phyloP scores from a whole-genome alignment of 2,888 invertebrate genomes.

The Agrochola litura region DNA sequence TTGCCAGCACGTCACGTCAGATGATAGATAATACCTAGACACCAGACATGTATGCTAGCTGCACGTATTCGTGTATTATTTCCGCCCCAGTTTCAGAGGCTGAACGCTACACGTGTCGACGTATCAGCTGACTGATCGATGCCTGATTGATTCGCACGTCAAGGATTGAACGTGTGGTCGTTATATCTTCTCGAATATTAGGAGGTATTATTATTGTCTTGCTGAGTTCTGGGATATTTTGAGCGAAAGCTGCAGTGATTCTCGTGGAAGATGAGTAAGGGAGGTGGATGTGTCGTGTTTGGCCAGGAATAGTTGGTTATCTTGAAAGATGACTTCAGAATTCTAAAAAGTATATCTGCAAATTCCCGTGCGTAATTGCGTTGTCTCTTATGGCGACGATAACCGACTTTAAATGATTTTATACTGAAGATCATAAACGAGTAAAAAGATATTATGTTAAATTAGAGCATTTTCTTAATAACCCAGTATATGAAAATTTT shows the following conservation, averaged over 20 bases:
- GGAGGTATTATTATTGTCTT: not conserved
- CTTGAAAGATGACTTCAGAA: not conserved
- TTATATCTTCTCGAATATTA: constrained; percentile 10
- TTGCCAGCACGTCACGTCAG: not conserved
- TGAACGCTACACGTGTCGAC: not conserved
- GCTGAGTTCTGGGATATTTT: not conserved
- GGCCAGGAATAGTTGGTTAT: not conserved
- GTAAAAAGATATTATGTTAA: too few relatives aligned
- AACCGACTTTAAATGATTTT: too few relatives aligned
- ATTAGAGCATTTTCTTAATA: too few relatives aligned
- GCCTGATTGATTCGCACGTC: constrained; percentile 35
- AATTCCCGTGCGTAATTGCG: too few relatives aligned
- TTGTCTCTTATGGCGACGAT: too few relatives aligned
- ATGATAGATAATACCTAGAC: not conserved
- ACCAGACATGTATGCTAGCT: not conserved
- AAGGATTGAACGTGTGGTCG: not conserved
- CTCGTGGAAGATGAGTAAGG: not conserved
- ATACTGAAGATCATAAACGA: too few relatives aligned
- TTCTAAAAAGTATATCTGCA: not conserved
- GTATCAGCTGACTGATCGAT: constrained; percentile 16
- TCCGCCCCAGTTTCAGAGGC: constrained; percentile 38
- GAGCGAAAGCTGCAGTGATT: not conserved
- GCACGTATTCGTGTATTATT: constrained; percentile 38
- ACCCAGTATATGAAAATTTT: too few relatives aligned
- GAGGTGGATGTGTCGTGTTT: not conserved